Evolutionary conservation across 2,113 vertebrate species (phyloP).

Genomic region (Scophthalmus maximus): DNA sequence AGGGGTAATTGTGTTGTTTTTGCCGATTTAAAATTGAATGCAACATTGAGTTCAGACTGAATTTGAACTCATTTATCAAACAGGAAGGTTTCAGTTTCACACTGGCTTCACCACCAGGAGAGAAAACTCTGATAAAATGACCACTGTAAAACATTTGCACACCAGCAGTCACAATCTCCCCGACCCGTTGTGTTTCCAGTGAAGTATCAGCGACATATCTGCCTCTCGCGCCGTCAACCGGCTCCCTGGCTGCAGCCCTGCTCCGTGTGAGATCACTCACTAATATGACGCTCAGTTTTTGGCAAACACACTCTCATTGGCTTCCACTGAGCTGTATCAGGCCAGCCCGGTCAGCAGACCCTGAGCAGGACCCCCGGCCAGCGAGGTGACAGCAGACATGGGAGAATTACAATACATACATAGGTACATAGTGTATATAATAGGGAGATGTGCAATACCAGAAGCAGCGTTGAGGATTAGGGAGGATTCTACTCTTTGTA

Average conservation of each 20-base stretch:
- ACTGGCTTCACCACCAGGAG: too few species aligned
- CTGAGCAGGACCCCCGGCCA: neutral
- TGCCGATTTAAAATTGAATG: too few species aligned
- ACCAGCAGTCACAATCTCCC: neutral
- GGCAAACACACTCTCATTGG: neutral
- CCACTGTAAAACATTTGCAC: neutral
- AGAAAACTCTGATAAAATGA: slow-evolving; percentile 9
- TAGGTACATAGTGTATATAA: too few species aligned
- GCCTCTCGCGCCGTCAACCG: neutral
- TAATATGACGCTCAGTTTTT: slow-evolving; percentile 7
- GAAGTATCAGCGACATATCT: neutral
- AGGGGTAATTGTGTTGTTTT: too few species aligned
- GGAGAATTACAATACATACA: too few species aligned
- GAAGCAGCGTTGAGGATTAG: slow-evolving; percentile 30
- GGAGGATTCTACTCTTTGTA: slow-evolving; percentile 50
- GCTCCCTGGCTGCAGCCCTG: neutral
- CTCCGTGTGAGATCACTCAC: neutral
- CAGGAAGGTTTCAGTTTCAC: slow-evolving; percentile 18
- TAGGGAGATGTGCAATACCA: too few species aligned
- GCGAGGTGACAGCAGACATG: neutral
- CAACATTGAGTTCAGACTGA: slow-evolving; percentile 7
- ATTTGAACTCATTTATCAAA: slow-evolving; percentile 18
- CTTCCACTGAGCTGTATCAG: neutral
- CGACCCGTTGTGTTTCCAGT: neutral
- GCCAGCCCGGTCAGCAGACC: neutral